Evolutionary conservation across 2,797 vertebrate species (phyloP), one percentile per base, ranked within the genome.

Genomic region (Tragopan temminckii): DNA sequence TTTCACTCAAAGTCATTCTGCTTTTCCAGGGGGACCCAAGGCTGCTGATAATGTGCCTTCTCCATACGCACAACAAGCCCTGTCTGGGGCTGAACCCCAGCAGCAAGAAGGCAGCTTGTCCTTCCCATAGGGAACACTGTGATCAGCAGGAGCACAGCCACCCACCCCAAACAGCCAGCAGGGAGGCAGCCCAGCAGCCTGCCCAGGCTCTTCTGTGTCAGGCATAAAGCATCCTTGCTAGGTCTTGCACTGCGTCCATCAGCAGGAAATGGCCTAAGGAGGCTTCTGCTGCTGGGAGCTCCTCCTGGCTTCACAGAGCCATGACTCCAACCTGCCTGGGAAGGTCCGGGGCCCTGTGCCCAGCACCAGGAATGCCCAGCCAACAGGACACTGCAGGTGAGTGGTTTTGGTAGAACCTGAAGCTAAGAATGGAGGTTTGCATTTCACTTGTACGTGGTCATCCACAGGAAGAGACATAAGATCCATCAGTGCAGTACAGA

Each of bases 181-280:
- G 31, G 53, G 11, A n/a, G 29, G 53, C 29, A 55, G 17, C 53
- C 38, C 61, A 31, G 38, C 38, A 62, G 25, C 27, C 59, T 29
- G 25, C 16, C 16, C 59, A 19, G 25, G 7, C 59, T 29, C 36
- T 8, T 35, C 57, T 13, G 36, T 27, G 13, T 20, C 38, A 7
- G 38, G 29, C 29, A 31, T 29, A 42, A 42, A 31, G 40, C 20
- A 63, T 13, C 2, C 23, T 4, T 31, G 23, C 57, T 4, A 4
- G n/a, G 64, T 13, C n/a, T 24, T 36, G 3, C 0, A 11, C 33
- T 2, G 4, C 0, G 25, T 4, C 59, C 21, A 13, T 12, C 0
- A 0, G 25, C 3, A 78, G 77, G 67, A 53, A 35, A 45, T 2
- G 35, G 61, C 50, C 71, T 35, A 55, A 64, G 40, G 50, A 63